phyloP scores from a whole-genome alignment of 2,888 invertebrate species.

The Drosophila mercatorum region DNA sequence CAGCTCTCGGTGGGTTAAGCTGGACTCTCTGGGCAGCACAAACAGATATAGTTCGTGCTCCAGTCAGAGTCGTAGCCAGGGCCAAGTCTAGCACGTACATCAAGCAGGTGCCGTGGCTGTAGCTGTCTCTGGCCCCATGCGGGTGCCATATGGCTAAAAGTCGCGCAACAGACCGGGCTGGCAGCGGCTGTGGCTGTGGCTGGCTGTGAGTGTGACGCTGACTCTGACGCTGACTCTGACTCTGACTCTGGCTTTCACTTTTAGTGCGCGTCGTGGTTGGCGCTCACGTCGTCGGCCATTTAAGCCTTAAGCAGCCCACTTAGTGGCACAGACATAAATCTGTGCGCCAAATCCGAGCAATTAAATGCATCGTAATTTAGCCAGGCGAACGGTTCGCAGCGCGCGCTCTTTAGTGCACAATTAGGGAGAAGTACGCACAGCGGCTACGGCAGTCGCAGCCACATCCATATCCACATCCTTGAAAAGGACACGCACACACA shows the following conservation, averaged over 20 bases:
- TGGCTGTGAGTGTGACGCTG: neutral
- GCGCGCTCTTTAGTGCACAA: slow-evolving; percentile 73
- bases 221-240: neutral
- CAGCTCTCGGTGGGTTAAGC: slow-evolving; percentile 36
- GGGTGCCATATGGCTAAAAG: slow-evolving; percentile 62
- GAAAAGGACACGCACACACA: slow-evolving; percentile 9
- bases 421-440: slow-evolving; percentile 71
- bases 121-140: slow-evolving; percentile 7
- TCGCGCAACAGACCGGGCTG: slow-evolving; percentile 28
- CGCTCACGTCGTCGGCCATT: slow-evolving; percentile 74
- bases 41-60: neutral
- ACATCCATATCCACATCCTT: slow-evolving; percentile 13
- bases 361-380: slow-evolving; percentile 82
- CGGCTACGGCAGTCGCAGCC: neutral
- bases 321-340: slow-evolving; percentile 82
- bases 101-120: slow-evolving; percentile 40
- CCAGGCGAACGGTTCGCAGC: slow-evolving; percentile 22
- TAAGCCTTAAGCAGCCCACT: slow-evolving; percentile 82
- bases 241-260: slow-evolving; percentile 60
- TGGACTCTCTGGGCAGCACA: slow-evolving; percentile 15
- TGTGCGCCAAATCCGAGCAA: slow-evolving; percentile 82
- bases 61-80: neutral
- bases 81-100: slow-evolving; percentile 44
- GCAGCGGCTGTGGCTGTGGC: neutral
- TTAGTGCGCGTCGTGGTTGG: slow-evolving; percentile 44